Conservation (phyloP, 2,888 invertebrate genomes). For the Alentia gelatinosa region DNA sequence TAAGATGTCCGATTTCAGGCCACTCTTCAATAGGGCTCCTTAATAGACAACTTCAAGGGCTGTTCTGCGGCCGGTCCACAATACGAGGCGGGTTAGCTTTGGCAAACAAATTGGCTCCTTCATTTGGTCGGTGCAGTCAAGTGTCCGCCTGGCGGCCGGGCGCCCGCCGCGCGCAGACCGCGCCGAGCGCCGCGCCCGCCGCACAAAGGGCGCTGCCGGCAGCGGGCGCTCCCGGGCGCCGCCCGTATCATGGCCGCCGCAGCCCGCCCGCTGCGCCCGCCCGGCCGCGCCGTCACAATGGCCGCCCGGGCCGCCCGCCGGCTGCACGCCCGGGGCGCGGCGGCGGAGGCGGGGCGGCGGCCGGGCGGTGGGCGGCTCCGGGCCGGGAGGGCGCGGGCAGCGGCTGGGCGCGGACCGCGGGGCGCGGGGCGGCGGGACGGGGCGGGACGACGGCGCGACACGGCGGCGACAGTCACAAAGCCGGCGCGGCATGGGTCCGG, state of each 20-base stretch:
- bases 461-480: conserved; percentile 20
- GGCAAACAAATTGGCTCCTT: conserved; percentile 42
- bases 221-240: not conserved
- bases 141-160: not conserved
- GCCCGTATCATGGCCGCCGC: not conserved
- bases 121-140: conserved; percentile 27
- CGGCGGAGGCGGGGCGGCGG: not conserved
- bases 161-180: not conserved
- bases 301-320: not conserved
- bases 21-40: not conserved
- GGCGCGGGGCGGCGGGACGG: not conserved
- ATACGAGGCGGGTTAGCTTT: not conserved
- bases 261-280: not conserved
- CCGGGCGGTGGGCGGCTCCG: not conserved
- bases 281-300: not conserved
- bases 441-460: not conserved
- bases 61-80: not conserved
- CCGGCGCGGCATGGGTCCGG: conserved; percentile 9
- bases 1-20: conserved; percentile 36
- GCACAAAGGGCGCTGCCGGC: not conserved
- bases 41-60: not conserved
- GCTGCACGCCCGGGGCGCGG: not conserved
- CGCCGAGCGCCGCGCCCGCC: not conserved
- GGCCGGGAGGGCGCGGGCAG: not conserved
- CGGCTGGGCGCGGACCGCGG: not conserved